A percentile compares a stretch with the other conserved stretches of the same genome.
phyloP scores from a whole-genome alignment of 2,797 vertebrate genomes.

The Galagoides demidoff region DNA sequence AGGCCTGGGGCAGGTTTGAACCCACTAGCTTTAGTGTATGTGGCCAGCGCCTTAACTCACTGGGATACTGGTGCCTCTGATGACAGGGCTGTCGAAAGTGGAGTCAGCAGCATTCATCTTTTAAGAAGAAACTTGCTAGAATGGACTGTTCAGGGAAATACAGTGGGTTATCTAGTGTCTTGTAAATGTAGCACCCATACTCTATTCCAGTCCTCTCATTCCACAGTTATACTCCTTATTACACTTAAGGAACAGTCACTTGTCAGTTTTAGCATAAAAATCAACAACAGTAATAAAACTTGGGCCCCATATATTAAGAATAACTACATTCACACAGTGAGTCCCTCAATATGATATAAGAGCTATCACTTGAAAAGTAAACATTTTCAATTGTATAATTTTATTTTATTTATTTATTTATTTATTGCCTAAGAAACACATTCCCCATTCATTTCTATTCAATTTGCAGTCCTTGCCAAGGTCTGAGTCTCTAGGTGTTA shows the following conservation, averaged over 20 bases:
- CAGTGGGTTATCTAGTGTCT: background rate
- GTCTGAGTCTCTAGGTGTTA: background rate
- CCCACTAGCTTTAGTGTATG: too few species aligned
- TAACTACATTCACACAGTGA: background rate
- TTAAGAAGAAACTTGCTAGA: background rate
- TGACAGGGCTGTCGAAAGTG: background rate
- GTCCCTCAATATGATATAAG: background rate
- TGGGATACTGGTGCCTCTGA: too few species aligned
- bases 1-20: too few species aligned
- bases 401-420: too few species aligned
- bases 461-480: background rate
- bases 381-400: background rate
- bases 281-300: background rate
- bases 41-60: too few species aligned
- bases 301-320: background rate
- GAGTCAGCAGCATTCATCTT: background rate
- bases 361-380: background rate
- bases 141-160: background rate
- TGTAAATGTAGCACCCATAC: background rate
- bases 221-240: background rate
- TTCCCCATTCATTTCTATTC: background rate
- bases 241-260: background rate
- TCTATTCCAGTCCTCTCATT: background rate
- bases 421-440: background rate
- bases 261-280: background rate